Conservation (phyloP, 2,797 vertebrate species). For the Margarornis squamiger region DNA sequence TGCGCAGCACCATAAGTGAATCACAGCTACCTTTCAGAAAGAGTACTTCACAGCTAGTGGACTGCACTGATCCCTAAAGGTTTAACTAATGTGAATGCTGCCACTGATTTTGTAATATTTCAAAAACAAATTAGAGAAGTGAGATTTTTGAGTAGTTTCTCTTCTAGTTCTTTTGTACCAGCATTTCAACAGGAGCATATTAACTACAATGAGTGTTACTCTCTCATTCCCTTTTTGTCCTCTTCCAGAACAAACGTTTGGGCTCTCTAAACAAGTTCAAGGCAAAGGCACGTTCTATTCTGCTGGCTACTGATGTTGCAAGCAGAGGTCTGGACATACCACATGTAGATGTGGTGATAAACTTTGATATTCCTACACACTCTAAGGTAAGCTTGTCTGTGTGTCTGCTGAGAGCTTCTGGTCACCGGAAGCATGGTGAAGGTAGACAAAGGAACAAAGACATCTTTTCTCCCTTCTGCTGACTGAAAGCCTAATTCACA, state of each 20-base stretch:
- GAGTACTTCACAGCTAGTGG: neutral
- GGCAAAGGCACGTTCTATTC: slow-evolving; percentile 92
- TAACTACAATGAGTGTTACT: neutral
- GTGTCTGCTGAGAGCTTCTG: slow-evolving; percentile 48
- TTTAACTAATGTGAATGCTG: neutral
- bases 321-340: slow-evolving; percentile 96
- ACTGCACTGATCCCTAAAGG: neutral
- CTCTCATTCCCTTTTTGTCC: neutral
- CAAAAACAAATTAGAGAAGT: neutral
- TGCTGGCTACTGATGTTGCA: slow-evolving; percentile 95
- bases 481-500: neutral
- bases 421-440: neutral
- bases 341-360: slow-evolving; percentile 96
- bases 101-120: neutral
- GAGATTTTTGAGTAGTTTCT: neutral
- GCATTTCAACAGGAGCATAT: neutral
- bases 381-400: slow-evolving; percentile 87
- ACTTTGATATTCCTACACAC: slow-evolving; percentile 98
- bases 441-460: neutral
- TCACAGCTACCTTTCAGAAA: neutral
- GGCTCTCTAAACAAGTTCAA: slow-evolving; percentile 98
- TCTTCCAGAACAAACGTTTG: slow-evolving; percentile 88
- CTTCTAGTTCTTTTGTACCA: neutral
- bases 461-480: neutral
- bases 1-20: neutral